Base-by-base conservation (phyloP, 2,888 invertebrate genomes). In the Drosophila demipolita region DNA sequence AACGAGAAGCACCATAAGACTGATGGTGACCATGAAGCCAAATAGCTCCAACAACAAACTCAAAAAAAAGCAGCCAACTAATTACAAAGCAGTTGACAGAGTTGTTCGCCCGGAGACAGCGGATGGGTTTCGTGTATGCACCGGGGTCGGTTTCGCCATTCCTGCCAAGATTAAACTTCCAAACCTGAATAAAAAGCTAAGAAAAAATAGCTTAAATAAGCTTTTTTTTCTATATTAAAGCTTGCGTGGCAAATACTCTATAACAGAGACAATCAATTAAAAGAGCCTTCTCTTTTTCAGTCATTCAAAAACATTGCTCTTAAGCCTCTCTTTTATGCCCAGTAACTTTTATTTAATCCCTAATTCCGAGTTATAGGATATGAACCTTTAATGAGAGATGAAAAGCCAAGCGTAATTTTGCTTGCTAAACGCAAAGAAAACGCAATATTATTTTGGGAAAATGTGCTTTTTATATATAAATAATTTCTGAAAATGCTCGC, bases 71-170 rank as follows among this genome's bases (percentile, higher is more conserved):
- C 73, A 78, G 80, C 70, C 87, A 82, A 82, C 87, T 84, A 84
- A 84, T 84, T 84, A 84, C 78, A 74, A 72, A 72, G 75, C 62
- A 75, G 79, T 58, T 79, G 79, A 78, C 78, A 78, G 78, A 78
- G 78, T 62, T 57, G 59, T 64, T 33, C 5, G 9, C 23, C 35
- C 29, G 8, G 23, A 55, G 38, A 8, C 17, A 36, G 50, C 67
- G 58, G 60, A 78, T 78, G 75, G 67, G 79, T 62, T 78, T 72
- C 29, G 15, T 40, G 17, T 23, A 29, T 20, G 36, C 45, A 36
- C 17, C 23, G 45, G 53, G 38, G n/a, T 50, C 57, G 53, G 38
- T 70, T 78, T 60, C 57, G 62, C 63, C 50, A 66, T 42, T 48
- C 67, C 35, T n/a, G 53, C 48, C 60, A 55, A 70, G 66, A 66